Percentiles rank a stretch among this genome's conserved stretches.
These are phyloP conservation scores for Metopolophium dirhodum DNA, from an alignment of 1,140 invertebrate species.

Conservation along the genomic window DNA sequence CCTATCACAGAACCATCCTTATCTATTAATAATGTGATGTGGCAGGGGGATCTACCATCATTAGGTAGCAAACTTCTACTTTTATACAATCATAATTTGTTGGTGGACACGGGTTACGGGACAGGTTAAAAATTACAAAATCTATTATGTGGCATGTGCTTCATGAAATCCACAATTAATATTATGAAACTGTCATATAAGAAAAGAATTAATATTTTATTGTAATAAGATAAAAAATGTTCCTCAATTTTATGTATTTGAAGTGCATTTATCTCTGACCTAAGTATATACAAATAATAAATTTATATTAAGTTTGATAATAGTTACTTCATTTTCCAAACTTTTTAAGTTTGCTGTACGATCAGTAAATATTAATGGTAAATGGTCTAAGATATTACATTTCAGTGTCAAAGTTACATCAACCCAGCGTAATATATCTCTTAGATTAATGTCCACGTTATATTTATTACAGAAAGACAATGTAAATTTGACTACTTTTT, in stretches of 20 bases:
- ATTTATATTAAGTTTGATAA: neutral
- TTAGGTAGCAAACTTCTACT: neutral
- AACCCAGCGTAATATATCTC: conserved; percentile 94
- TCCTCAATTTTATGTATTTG: neutral
- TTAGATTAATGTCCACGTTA: conserved; percentile 87
- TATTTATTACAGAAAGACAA: neutral
- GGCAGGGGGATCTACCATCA: no score
- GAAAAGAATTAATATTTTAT: neutral
- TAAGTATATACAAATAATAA: neutral
- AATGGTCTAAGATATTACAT: conserved; percentile 69
- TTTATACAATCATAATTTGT: neutral
- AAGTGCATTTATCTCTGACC: neutral
- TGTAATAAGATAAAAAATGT: neutral
- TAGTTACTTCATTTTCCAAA: conserved; percentile 61
- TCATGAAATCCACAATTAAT: neutral
- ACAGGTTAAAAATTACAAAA: neutral
- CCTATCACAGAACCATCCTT: neutral
- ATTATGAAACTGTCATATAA: neutral
- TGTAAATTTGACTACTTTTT: conserved; percentile 31
- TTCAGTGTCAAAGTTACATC: conserved; percentile 66
- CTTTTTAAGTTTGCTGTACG: conserved; percentile 75
- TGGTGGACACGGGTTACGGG: neutral
- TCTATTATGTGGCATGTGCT: neutral
- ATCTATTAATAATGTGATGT: neutral
- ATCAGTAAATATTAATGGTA: conserved; percentile 80